Percentiles rank a stretch among this genome's conserved stretches.
Conservation (phyloP, 2,797 vertebrate species). For the Dermochelys coriacea region DNA sequence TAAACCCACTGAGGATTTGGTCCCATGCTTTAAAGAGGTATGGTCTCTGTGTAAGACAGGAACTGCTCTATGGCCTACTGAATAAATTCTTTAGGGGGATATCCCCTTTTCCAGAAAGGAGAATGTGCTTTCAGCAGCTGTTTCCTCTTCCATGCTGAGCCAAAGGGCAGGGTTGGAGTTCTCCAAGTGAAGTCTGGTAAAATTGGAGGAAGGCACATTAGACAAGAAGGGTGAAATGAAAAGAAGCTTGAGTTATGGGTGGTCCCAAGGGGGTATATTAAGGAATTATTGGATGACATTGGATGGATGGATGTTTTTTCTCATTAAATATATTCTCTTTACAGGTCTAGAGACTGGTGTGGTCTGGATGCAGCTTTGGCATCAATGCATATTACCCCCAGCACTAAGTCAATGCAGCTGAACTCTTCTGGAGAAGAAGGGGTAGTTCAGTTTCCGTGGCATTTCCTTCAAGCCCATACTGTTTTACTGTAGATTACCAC, state of each 20-base stretch:
- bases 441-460: not conserved
- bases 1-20: not conserved
- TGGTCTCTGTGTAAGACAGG: not conserved
- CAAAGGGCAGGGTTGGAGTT: not conserved
- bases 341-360: not conserved
- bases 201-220: not conserved
- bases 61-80: not conserved
- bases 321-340: not conserved
- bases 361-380: not conserved
- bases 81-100: not conserved
- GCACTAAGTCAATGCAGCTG: not conserved
- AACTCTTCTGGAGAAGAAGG: not conserved
- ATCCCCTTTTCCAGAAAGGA: not conserved
- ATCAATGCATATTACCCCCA: not conserved
- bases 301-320: not conserved
- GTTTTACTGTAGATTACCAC: not conserved
- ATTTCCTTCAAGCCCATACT: not conserved
- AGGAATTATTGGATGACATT: not conserved
- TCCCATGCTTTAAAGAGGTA: not conserved
- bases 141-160: not conserved
- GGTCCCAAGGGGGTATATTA: not conserved
- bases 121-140: not conserved
- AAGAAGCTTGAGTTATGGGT: not conserved
- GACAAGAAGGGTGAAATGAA: not conserved
- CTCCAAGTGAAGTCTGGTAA: not conserved